These are phyloP conservation scores for Platycnemis pennipes DNA, from an alignment of 2,888 invertebrate species.

Conservation along the genomic window DNA sequence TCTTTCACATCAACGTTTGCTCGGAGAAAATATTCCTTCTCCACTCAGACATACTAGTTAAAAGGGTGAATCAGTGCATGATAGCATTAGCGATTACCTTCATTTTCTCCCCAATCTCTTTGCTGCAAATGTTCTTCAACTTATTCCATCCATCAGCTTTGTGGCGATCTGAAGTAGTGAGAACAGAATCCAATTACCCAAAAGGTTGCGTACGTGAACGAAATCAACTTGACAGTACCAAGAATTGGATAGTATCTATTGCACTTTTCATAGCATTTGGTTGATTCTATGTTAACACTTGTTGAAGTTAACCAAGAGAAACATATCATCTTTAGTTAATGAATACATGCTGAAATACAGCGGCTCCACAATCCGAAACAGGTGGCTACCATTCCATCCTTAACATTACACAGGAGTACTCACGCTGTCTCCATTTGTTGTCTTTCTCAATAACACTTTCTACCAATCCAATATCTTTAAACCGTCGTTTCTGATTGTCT, in stretches of 20 bases:
- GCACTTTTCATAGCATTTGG: too few species aligned
- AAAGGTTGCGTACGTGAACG: too few species aligned
- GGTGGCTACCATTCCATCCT: background rate
- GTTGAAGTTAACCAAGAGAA: background rate
- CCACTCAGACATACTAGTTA: too few species aligned
- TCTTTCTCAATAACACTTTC: conserved; percentile 96
- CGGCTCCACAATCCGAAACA: too few species aligned
- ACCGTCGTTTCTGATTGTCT: conserved; percentile 95
- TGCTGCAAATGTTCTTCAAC: conserved; percentile 97
- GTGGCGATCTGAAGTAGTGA: conserved; percentile 85
- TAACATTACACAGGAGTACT: conserved; percentile 71
- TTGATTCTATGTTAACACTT: too few species aligned
- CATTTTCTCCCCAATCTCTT: conserved; percentile 98
- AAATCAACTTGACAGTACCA: too few species aligned
- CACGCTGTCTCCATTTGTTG: conserved; percentile 91
- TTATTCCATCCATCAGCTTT: conserved; percentile 97
- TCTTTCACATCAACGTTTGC: too few species aligned
- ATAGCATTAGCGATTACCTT: conserved; percentile 86
- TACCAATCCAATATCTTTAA: conserved; percentile 94
- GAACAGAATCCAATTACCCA: too few species aligned
- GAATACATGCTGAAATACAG: too few species aligned
- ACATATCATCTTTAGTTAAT: background rate
- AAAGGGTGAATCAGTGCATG: too few species aligned
- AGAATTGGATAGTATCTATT: too few species aligned
- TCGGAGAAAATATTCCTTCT: too few species aligned